Percentiles rank a stretch among this genome's conserved stretches.
phyloP scores from a whole-genome alignment of 2,888 invertebrate genomes.

The Rapana venosa region DNA sequence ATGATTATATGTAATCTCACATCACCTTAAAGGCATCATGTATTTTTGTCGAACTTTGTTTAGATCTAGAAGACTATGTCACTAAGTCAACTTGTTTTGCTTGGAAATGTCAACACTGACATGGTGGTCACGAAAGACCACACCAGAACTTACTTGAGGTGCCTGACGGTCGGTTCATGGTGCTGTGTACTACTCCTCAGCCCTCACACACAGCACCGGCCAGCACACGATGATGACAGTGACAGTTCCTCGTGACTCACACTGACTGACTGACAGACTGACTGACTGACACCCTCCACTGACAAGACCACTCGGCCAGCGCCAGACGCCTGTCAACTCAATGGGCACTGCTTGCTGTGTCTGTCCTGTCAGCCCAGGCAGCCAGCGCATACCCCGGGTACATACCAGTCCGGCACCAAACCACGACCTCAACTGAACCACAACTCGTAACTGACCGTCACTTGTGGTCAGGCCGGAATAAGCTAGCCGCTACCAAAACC shows the following conservation, averaged over 20 bases:
- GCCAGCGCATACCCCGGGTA: neutral
- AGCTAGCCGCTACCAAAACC: slow-evolving; percentile 20
- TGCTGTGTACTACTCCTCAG: slow-evolving; percentile 14
- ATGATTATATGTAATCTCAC: too few species aligned
- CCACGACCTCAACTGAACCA: neutral
- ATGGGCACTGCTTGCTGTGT: neutral
- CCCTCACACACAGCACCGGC: neutral
- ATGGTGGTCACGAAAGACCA: neutral
- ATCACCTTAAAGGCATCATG: neutral
- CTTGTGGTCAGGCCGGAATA: slow-evolving; percentile 26
- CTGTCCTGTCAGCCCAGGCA: neutral
- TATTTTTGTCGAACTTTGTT: too few species aligned
- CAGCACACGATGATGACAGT: neutral
- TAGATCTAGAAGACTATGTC: neutral
- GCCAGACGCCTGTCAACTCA: neutral
- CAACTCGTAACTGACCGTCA: slow-evolving; percentile 13
- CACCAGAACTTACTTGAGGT: slow-evolving; percentile 60
- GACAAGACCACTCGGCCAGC: neutral
- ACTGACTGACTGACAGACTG: neutral
- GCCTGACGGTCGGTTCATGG: slow-evolving; percentile 61
- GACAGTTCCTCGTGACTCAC: slow-evolving; percentile 18
- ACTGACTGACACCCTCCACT: neutral
- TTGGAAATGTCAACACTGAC: neutral
- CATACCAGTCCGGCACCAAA: neutral
- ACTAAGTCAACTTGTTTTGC: neutral